Evolutionary conservation across 2,113 vertebrate species (phyloP).

Genomic region (Chunga burmeisteri): DNA sequence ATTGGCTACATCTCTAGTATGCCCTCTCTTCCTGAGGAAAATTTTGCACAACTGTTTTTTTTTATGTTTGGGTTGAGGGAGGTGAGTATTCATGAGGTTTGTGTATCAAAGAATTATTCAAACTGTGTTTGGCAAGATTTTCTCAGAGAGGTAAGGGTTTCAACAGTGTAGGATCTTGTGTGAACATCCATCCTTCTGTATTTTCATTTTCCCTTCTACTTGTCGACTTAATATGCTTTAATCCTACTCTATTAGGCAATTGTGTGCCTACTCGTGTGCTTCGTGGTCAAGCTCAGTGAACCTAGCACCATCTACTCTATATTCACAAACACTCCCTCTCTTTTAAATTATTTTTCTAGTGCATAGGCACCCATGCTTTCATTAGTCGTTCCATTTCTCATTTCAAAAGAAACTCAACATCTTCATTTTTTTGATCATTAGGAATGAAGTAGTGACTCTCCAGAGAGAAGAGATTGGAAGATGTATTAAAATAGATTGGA

Average conservation of each 20-base stretch:
- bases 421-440: background rate
- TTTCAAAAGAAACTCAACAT: background rate
- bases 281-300: background rate
- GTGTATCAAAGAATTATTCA: background rate
- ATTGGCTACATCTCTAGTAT: background rate
- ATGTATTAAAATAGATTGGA: background rate
- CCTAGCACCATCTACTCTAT: background rate
- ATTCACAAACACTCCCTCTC: background rate
- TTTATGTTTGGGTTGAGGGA: background rate
- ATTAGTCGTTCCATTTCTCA: background rate
- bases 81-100: background rate
- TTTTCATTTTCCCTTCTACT: background rate
- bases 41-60: background rate
- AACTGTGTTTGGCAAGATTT: background rate
- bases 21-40: background rate
- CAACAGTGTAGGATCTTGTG: background rate
- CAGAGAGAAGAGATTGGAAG: background rate
- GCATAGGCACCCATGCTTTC: background rate
- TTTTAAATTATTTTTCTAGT: background rate
- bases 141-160: background rate
- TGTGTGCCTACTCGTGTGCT: background rate
- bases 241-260: background rate
- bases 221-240: background rate
- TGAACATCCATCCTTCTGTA: background rate
- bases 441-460: background rate